Percentiles rank a stretch among this genome's conserved stretches.
Evolutionary conservation across 2,113 vertebrate genomes (phyloP).

Genomic region (Grammomys dolichurus): DNA sequence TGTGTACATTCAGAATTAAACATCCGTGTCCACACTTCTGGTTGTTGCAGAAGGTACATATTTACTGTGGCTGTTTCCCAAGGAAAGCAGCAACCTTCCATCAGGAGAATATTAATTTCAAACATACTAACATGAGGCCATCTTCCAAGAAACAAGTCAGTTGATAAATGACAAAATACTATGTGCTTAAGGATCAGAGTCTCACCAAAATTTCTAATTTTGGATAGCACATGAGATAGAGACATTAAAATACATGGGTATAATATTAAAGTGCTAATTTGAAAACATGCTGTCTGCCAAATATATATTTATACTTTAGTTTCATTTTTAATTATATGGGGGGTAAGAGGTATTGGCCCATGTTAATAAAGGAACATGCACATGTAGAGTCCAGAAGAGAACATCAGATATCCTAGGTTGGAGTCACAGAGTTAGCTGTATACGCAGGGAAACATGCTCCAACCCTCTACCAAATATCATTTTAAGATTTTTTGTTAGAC

Average conservation of each 20-base stretch:
- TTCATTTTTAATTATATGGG: neutral
- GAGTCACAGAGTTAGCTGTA: neutral
- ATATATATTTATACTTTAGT: neutral
- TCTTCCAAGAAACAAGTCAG: conserved; percentile 40
- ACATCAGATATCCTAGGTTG: neutral
- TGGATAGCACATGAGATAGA: neutral
- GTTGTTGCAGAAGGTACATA: neutral
- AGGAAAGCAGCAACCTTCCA: neutral
- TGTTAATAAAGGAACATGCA: neutral
- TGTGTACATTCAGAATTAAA: conserved; percentile 45
- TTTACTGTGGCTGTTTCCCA: neutral
- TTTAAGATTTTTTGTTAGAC: conserved; percentile 23
- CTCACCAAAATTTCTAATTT: conserved; percentile 35
- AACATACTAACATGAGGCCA: conserved; percentile 13
- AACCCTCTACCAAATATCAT: neutral
- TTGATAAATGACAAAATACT: conserved; percentile 51
- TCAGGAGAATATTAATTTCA: conserved; percentile 46
- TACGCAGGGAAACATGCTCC: neutral
- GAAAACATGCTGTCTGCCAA: neutral
- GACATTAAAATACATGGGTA: conserved; percentile 47
- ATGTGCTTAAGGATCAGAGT: neutral
- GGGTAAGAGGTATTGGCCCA: neutral
- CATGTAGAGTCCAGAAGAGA: neutral
- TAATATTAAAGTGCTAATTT: conserved; percentile 3
- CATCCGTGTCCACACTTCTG: neutral